phyloP scores from a whole-genome alignment of 2,113 vertebrate genomes.

The Plotosus lineatus region DNA sequence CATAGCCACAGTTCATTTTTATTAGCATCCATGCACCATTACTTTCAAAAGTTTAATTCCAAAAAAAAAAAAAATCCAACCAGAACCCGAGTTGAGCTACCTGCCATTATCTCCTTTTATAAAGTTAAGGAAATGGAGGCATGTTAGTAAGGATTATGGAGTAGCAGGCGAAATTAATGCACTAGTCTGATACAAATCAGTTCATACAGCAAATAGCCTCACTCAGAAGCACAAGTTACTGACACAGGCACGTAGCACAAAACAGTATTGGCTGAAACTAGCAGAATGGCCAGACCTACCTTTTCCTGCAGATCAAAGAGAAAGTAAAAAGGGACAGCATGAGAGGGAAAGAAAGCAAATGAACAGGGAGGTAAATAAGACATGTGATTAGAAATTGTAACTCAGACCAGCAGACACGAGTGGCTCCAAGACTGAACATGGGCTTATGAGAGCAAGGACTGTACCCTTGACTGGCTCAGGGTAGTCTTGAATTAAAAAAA shows the following conservation, averaged over 20 bases:
- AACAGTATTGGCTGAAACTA: constrained; percentile 46
- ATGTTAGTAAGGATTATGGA: not conserved
- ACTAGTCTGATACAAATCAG: not conserved
- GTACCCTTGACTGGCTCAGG: constrained; percentile 2
- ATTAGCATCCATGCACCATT: not conserved
- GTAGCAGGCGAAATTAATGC: not conserved
- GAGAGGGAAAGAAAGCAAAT: constrained; percentile 5
- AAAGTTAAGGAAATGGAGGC: not conserved
- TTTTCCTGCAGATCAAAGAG: constrained; percentile 71
- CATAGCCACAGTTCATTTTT: not conserved
- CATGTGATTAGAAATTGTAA: constrained; percentile 50
- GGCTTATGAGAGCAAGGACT: constrained; percentile 4
- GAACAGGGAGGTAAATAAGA: constrained; percentile 11
- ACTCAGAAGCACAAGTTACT: constrained; percentile 36
- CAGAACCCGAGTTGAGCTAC: constrained; percentile 27
- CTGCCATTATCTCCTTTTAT: not conserved
- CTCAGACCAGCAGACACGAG: constrained; percentile 54
- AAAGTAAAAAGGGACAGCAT: constrained; percentile 31
- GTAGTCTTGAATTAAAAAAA: not conserved
- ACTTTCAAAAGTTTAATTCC: not conserved
- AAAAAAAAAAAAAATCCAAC: not conserved
- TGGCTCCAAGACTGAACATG: constrained; percentile 35
- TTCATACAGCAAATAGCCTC: not conserved
- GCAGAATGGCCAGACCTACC: constrained; percentile 68
- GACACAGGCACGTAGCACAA: constrained; percentile 30